Evolutionary conservation across 2,113 vertebrate species (phyloP), one percentile per base, ranked within the genome.

Genomic region (Halichoeres trimaculatus): DNA sequence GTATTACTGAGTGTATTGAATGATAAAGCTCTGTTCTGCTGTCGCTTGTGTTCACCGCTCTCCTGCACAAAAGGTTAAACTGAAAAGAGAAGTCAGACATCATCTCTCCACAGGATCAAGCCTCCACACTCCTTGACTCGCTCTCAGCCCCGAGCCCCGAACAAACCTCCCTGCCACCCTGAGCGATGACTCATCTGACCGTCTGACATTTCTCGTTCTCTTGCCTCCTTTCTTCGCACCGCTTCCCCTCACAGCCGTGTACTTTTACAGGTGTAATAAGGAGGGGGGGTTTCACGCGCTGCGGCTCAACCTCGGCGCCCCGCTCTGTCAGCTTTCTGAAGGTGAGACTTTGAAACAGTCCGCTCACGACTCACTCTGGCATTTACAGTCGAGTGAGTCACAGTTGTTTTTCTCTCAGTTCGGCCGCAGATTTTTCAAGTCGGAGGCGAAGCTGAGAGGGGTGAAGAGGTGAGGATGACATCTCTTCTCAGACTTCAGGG

Each of bases 361-460:
- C 0, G 48, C 2, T 45, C 43, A 45, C 6, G 43, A 14, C 43
- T 45, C 40, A 14, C 40, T 51, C 26, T 85, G 79, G 80, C 72
- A 77, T 87, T 85, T 82, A 34, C 66, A 58, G 54, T 23, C 3
- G 17, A 71, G 72, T 35, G 67, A 73, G 10, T 80, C 41, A 10
- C 20, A 61, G 34, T 1, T 41, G 10, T 61, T 59, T 48, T 12
- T 36, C 5, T 22, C 5, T 58, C 68, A 55, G 54, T 61, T 45
- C 17, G 43, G 5, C 50, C 65, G 60, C 5, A 22, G n/a, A 57
- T 70, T 38, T 65, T 17, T n/a, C n/a, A 17, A 62, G 58, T 22
- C 24, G 62, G 62, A 74, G 36, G 40, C 55, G 17, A 40, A 41
- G 76, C n/a, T 0, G 2, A 55, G 56, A 52, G 58, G 61, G 30